Base-by-base conservation (phyloP, 2,113 vertebrate genomes). In the Hypomesus transpacificus region DNA sequence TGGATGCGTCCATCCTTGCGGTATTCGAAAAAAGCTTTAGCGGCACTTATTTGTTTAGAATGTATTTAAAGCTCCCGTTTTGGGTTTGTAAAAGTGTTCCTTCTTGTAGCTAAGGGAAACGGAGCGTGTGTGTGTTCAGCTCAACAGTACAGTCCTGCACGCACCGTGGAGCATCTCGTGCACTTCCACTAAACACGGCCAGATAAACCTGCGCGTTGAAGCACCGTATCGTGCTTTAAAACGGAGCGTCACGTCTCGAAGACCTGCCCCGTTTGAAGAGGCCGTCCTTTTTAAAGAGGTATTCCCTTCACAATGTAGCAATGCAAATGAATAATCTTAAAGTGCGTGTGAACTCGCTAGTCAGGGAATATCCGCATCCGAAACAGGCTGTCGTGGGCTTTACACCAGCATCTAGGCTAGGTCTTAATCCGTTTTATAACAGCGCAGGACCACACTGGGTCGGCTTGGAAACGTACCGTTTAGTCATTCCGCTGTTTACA, bases 1-100 rank as follows among this genome's bases (percentile, higher is more conserved):
- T 63, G 18, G 75, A 16, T 18, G 82, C 81, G 73, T 92, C 89
- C 80, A 89, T 74, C 1, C 86, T 84, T 88, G 91, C 89, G 18
- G 17, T 50, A 63, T 24, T 59, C 58, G 22, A 3, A 21, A 58
- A 3, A 39, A 56, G 6, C 52, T 54, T 68, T 54, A 2, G 22
- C 18, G 14, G 22, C 3, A 26, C 21, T 28, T 18, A 66, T 60
- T n/a, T 18, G 64, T 9, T 50, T 14, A 39, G 46, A 20, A 53
- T 16, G 39, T 75, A 46, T 46, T 46, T 46, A 46, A 46, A 46
- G 39, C 39, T 46, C 39, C 39, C 39, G 39, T 46, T 46, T 46
- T 46, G 39, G 39, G 39, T 5, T 9, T 5, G 26, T 58, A 58
- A 28, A 31, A 58, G 4, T 8, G 9, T 53, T 28, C 50, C 20